These are phyloP conservation scores for Planiliza haematocheilus DNA, from an alignment of 2,113 vertebrate species.

Conservation along the genomic window DNA sequence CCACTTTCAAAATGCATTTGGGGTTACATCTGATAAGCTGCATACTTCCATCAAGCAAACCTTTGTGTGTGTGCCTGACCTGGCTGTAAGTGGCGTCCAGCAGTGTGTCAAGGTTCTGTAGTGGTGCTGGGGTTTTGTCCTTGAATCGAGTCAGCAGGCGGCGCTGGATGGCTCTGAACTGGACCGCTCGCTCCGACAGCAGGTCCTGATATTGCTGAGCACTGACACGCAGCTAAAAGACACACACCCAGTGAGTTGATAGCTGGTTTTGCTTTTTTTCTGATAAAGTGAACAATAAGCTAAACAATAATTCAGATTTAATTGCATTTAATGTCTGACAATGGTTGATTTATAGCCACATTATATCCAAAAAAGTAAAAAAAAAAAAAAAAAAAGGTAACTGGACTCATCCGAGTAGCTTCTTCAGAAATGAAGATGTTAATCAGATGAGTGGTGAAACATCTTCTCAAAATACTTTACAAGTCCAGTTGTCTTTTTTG, in stretches of 20 bases:
- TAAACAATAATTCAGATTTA: neutral
- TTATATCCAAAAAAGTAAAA: no score
- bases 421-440: no score
- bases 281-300: neutral
- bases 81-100: constrained; percentile 95
- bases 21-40: neutral
- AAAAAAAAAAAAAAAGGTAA: no score
- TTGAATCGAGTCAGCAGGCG: constrained; percentile 94
- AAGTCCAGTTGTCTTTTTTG: no score
- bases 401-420: no score
- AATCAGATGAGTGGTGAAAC: no score
- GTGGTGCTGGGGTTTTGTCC: constrained; percentile 95
- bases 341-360: neutral
- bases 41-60: neutral
- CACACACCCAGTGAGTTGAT: constrained; percentile 2
- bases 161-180: constrained; percentile 96
- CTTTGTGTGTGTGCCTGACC: constrained; percentile 80
- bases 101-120: constrained; percentile 96
- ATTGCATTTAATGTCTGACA: neutral
- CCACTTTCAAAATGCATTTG: neutral
- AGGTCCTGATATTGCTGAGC: constrained; percentile 91
- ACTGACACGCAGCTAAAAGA: constrained; percentile 88
- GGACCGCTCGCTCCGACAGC: constrained; percentile 92
- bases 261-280: neutral
- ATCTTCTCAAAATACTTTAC: no score